phyloP scores from a whole-genome alignment of 2,888 invertebrate species.

The Artemia sinica region DNA sequence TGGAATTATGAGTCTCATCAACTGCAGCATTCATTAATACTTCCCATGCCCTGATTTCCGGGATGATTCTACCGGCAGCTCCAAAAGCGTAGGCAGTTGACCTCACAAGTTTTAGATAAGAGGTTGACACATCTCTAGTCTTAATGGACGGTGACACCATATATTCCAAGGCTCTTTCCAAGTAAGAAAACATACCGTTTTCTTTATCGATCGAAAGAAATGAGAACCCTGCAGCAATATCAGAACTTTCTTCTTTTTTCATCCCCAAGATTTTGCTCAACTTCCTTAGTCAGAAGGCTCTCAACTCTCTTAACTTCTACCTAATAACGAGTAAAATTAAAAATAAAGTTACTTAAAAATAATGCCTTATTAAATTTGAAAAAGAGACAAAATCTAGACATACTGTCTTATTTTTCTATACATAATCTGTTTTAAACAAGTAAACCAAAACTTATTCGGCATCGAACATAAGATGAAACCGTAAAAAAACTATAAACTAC shows the following conservation, averaged over 20 bases:
- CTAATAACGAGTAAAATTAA: too few relatives aligned
- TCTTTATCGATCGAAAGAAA: neutral
- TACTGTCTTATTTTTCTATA: too few relatives aligned
- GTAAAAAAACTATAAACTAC: too few relatives aligned
- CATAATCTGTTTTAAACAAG: too few relatives aligned
- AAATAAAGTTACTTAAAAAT: too few relatives aligned
- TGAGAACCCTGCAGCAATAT: neutral
- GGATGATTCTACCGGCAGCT: neutral
- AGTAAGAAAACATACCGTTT: neutral
- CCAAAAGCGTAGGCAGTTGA: slow-evolving; percentile 6
- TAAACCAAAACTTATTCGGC: too few relatives aligned
- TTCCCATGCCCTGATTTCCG: neutral
- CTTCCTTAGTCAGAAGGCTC: too few relatives aligned
- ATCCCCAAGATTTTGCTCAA: too few relatives aligned
- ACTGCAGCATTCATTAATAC: neutral
- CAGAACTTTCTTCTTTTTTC: neutral
- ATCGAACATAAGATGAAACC: too few relatives aligned
- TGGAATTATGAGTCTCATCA: neutral
- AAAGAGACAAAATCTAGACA: too few relatives aligned
- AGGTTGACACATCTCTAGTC: neutral
- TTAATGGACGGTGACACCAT: neutral
- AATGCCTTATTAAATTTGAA: too few relatives aligned
- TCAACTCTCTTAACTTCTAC: too few relatives aligned
- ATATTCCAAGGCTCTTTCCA: neutral
- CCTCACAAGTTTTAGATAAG: neutral